Percentiles rank a stretch among this genome's conserved stretches.
These are phyloP conservation scores for Pseudanteris insignis DNA, from an alignment of 2,888 invertebrate genomes.

Conservation along the genomic window DNA sequence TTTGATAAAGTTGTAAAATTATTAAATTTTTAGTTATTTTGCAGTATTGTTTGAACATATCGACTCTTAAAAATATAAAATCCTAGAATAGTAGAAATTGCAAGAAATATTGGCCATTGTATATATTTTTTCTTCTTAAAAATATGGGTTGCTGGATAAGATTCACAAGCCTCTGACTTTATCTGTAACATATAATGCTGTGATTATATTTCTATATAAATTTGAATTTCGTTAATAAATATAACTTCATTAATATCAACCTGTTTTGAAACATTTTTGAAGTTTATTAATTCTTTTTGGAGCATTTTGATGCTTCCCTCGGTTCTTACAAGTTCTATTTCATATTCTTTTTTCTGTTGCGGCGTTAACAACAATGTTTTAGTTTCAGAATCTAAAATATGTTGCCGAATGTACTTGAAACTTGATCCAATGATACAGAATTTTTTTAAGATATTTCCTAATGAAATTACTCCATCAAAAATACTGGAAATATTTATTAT, in stretches of 20 bases:
- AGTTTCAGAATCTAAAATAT: constrained; percentile 32
- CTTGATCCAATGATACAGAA: constrained; percentile 71
- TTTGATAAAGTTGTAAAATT: too few species aligned
- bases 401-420: constrained; percentile 66
- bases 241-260: too few species aligned
- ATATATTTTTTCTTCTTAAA: constrained; percentile 42
- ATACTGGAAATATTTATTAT: constrained; percentile 67
- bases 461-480: constrained; percentile 68
- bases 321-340: constrained; percentile 47
- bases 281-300: constrained; percentile 46
- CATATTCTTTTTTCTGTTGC: constrained; percentile 42
- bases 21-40: too few species aligned
- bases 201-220: too few species aligned
- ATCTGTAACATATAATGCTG: too few species aligned
- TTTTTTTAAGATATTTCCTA: constrained; percentile 71
- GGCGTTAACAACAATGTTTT: constrained; percentile 25
- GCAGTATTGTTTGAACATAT: constrained; percentile 43
- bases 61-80: constrained; percentile 51
- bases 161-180: constrained; percentile 47
- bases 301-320: constrained; percentile 46
- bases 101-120: constrained; percentile 51
- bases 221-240: too few species aligned
- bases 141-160: constrained; percentile 53
- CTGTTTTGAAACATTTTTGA: constrained; percentile 47
- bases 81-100: constrained; percentile 50